Base-by-base conservation (phyloP, 2,888 invertebrate species). In the Pocota personata region DNA sequence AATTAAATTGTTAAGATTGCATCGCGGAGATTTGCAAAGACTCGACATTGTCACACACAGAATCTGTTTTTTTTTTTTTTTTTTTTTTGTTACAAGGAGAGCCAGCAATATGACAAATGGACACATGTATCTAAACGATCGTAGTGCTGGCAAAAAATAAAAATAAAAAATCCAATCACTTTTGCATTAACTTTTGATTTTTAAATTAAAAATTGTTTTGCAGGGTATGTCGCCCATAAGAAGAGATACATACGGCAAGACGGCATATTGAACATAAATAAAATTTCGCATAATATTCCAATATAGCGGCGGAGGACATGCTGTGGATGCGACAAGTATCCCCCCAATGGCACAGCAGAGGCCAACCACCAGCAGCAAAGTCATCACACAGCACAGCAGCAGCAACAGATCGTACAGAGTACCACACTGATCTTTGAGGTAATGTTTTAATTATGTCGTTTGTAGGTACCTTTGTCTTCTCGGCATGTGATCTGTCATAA, bases 401-500 rank as follows among this genome's bases (percentile, higher is more conserved):
- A 75, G 21, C 67, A 32, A 24, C 67, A 46, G 66, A 67, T 58
- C 72, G 50, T 52, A 35, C 69, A 46, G 52, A 71, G 30, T 60
- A 30, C 27, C 67, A 72, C 77, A 58, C 46, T 58, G 67, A 67
- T 77, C 79, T 72, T 77, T 60, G 80, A 87, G 87, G 83, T 88
- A 88, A 89, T 89, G 89, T 89, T 88, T 89, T 89, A 89, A 89
- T 89, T 89, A 89, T 89, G 80, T 87, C 88, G 88, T 88, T 80
- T 87, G 87, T 88, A 67, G 77, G 73, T 88, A 83, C 83, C 83
- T 87, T 84, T 88, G 87, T 87, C 87, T 80, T 87, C 88, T 82
- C 88, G 88, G 88, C 88, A 89, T 88, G 88, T 88, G 88, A 88
- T 89, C 89, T 88, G 89, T 89, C 89, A 89, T 89, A 89, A 88